phyloP scores from a whole-genome alignment of 2,888 invertebrate genomes.

The Microplitis manilae region DNA sequence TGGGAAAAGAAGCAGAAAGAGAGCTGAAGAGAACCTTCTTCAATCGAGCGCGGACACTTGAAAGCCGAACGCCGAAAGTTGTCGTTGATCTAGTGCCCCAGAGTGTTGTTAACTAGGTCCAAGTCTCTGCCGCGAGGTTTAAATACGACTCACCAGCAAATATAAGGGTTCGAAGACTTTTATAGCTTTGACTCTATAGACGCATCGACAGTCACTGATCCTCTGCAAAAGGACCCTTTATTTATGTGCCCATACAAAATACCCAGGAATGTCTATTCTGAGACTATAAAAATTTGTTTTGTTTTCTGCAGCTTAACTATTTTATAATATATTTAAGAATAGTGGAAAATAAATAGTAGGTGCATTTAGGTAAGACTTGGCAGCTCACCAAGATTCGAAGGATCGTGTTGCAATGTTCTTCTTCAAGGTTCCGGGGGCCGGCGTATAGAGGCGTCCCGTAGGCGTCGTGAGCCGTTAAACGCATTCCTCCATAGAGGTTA shows the following conservation, averaged over 20 bases:
- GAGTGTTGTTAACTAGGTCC: slow-evolving; percentile 66
- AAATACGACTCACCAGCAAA: not conserved
- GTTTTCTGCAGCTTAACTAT: not conserved
- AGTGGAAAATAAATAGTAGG: slow-evolving; percentile 26
- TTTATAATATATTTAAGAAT: slow-evolving; percentile 17
- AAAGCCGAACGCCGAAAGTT: slow-evolving; percentile 68
- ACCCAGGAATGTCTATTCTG: slow-evolving; percentile 37
- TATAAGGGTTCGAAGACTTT: not conserved
- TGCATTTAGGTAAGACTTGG: slow-evolving; percentile 59
- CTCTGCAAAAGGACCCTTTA: not conserved
- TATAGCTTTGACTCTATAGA: slow-evolving; percentile 5
- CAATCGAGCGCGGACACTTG: slow-evolving; percentile 58
- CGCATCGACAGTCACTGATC: not conserved
- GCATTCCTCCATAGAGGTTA: slow-evolving; percentile 71
- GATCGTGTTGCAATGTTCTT: slow-evolving; percentile 70
- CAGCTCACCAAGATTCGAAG: slow-evolving; percentile 68
- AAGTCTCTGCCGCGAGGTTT: slow-evolving; percentile 3
- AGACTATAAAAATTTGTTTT: not conserved
- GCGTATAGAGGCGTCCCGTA: slow-evolving; percentile 69
- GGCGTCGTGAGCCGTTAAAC: slow-evolving; percentile 70
- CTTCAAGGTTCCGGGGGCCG: slow-evolving; percentile 67
- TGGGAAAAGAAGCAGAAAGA: slow-evolving; percentile 26
- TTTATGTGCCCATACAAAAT: slow-evolving; percentile 1
- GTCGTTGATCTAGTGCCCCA: slow-evolving; percentile 70
- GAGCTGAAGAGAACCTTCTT: slow-evolving; percentile 21